These are phyloP conservation scores for Acyrthosiphon pisum DNA, from an alignment of 1,140 invertebrate species.

Conservation along the genomic window DNA sequence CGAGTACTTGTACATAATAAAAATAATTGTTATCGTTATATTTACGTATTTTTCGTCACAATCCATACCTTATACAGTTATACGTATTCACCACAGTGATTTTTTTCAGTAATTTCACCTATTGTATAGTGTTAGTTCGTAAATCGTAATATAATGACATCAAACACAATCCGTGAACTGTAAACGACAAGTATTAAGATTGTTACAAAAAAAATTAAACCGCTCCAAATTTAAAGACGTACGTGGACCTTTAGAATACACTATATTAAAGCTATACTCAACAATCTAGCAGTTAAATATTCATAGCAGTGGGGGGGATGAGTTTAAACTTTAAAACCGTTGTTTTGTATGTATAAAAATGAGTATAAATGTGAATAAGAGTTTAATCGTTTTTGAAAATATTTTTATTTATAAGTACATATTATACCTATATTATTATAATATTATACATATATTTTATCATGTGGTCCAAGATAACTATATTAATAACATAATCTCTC, in stretches of 20 bases:
- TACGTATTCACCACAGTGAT: not conserved
- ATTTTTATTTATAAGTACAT: not conserved
- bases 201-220: not conserved
- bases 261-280: not conserved
- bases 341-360: not conserved
- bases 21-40: not conserved
- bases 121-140: not conserved
- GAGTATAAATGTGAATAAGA: not conserved
- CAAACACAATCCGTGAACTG: not conserved
- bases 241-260: not conserved
- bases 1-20: not conserved
- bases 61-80: not conserved
- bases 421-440: not conserved
- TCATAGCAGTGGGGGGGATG: too few relatives aligned
- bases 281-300: not conserved
- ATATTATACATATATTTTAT: not conserved
- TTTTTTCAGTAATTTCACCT: not conserved
- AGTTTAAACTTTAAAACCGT: not conserved
- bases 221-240: not conserved
- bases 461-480: conserved; percentile 18
- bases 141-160: not conserved
- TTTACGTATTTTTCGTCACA: not conserved
- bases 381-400: not conserved
- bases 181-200: not conserved
- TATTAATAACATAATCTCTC: conserved; percentile 12